phyloP scores from a whole-genome alignment of 2,888 invertebrate genomes.

The Rhimphoctona megacephalus region DNA sequence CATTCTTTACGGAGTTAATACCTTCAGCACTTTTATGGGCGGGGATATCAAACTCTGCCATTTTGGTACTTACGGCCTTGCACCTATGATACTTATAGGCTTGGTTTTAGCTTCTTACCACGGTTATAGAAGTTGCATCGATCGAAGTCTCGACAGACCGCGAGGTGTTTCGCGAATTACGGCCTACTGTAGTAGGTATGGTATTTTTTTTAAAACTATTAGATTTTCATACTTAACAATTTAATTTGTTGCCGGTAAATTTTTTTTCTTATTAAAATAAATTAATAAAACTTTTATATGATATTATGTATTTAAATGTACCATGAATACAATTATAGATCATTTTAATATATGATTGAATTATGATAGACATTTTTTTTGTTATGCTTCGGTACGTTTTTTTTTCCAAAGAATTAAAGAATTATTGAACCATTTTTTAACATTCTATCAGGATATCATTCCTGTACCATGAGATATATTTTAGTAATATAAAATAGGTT shows the following conservation, averaged over 20 bases:
- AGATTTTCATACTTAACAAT: not conserved
- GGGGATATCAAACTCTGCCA: constrained; percentile 83
- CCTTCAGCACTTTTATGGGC: constrained; percentile 82
- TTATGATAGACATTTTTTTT: no score
- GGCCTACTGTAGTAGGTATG: constrained; percentile 70
- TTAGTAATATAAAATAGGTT: not conserved
- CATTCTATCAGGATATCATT: no score
- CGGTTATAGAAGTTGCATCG: constrained; percentile 82
- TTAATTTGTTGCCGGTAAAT: no score
- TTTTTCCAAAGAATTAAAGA: no score
- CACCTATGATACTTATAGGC: constrained; percentile 77
- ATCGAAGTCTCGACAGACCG: constrained; percentile 73
- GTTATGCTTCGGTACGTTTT: no score
- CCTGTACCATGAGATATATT: no score
- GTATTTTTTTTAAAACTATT: not conserved
- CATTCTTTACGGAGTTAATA: constrained; percentile 82
- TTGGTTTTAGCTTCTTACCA: constrained; percentile 80
- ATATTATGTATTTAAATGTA: no score
- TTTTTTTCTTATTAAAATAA: no score
- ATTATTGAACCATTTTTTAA: no score
- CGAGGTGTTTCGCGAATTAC: constrained; percentile 53
- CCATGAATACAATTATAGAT: no score
- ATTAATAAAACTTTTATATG: no score
- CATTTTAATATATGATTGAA: no score
- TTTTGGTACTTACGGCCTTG: constrained; percentile 79